Conservation (phyloP, 2,797 vertebrate genomes). For the Siniperca obscura region DNA sequence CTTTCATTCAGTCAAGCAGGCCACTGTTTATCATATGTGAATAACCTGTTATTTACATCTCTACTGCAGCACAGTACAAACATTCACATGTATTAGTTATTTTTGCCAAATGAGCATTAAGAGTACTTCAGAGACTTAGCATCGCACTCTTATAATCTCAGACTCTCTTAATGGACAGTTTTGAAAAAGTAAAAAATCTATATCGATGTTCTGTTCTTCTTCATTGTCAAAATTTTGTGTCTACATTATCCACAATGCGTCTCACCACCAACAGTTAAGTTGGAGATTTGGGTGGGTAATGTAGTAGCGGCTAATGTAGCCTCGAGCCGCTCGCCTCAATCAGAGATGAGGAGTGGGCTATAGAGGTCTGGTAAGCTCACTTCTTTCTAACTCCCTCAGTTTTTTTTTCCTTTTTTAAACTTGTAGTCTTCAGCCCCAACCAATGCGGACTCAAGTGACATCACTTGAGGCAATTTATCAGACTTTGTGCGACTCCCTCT, state of each 20-base stretch:
- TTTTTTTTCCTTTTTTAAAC: neutral
- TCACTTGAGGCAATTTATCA: neutral
- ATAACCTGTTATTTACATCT: neutral
- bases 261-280: neutral
- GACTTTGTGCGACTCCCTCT: neutral
- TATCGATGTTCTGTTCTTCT: neutral
- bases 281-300: too few species aligned
- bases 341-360: neutral
- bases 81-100: neutral
- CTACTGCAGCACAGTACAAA: neutral
- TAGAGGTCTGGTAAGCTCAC: neutral
- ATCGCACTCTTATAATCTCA: too few species aligned
- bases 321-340: neutral
- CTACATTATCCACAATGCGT: neutral
- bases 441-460: neutral
- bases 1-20: too few species aligned
- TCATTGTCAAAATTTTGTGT: neutral
- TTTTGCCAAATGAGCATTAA: neutral
- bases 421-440: neutral
- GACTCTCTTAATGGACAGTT: too few species aligned
- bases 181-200: too few species aligned
- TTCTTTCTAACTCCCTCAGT: neutral
- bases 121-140: too few species aligned
- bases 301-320: too few species aligned
- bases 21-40: neutral